Percentiles rank a stretch among this genome's conserved stretches.
Conservation (phyloP, 23 tunicate species). For the Trididemnum clinides region DNA sequence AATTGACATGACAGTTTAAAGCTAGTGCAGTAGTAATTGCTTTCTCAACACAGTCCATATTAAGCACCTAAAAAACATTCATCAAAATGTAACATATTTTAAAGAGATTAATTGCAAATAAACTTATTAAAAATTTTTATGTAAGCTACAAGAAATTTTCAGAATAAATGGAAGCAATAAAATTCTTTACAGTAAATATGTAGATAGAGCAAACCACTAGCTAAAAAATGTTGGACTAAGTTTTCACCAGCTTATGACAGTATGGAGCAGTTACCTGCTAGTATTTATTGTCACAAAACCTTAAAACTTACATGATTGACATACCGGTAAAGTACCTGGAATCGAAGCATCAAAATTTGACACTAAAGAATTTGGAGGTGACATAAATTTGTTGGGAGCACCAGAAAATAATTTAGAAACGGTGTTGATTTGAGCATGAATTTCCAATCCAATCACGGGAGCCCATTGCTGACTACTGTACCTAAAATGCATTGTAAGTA, state of each 20-base stretch:
- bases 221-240: too few species aligned
- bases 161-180: too few species aligned
- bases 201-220: too few species aligned
- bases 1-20: constrained; percentile 62
- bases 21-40: constrained; percentile 76
- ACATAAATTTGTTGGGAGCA: constrained; percentile 69
- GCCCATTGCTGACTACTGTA: constrained; percentile 15
- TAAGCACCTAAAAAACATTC: constrained; percentile 62
- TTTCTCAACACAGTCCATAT: constrained; percentile 69
- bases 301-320: too few species aligned
- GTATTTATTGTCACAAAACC: too few species aligned
- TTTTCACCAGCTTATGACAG: too few species aligned
- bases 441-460: constrained; percentile 85
- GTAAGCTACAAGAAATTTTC: too few species aligned
- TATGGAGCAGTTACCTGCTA: too few species aligned
- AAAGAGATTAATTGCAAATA: too few species aligned
- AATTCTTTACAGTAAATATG: too few species aligned
- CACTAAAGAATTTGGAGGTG: constrained; percentile 74
- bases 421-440: constrained; percentile 85
- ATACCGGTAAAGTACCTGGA: constrained; percentile 92
- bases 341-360: constrained; percentile 86
- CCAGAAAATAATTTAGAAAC: constrained; percentile 73
- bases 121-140: too few species aligned
- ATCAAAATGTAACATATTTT: too few species aligned
- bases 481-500: neutral